phyloP scores from a whole-genome alignment of 2,888 invertebrate genomes.

The Plutella xylostella region DNA sequence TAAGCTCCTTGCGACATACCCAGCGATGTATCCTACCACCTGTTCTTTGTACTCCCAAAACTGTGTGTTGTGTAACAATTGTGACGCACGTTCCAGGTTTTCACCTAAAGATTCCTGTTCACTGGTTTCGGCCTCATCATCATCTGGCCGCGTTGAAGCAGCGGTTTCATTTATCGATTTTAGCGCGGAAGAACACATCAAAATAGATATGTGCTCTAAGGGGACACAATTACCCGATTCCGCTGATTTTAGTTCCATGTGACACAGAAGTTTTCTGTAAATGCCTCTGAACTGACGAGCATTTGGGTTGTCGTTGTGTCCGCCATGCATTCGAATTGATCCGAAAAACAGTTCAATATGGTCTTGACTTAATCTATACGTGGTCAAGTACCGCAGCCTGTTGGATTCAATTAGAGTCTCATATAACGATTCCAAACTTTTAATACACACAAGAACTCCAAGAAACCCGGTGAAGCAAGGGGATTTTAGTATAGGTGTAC shows the following conservation, averaged over 20 bases:
- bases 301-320: conserved; percentile 12
- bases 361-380: conserved; percentile 17
- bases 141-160: neutral
- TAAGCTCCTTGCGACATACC: neutral
- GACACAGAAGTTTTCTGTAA: conserved; percentile 4
- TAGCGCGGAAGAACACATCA: neutral
- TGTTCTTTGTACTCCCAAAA: conserved; percentile 3
- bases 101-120: neutral
- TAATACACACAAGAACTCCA: conserved; percentile 15
- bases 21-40: conserved; percentile 3
- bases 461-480: conserved; percentile 13
- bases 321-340: conserved; percentile 13
- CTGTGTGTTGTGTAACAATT: conserved; percentile 2
- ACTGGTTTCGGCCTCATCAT: neutral
- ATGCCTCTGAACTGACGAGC: conserved; percentile 6
- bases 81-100: neutral
- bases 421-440: conserved; percentile 13
- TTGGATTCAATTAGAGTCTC: conserved; percentile 9
- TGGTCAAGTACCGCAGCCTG: conserved; percentile 12
- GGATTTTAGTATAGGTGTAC: neutral
- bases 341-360: conserved; percentile 15
- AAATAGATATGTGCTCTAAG: neutral
- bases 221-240: neutral
- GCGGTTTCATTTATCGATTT: neutral
- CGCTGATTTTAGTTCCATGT: neutral